Base-by-base conservation (phyloP, 2,797 vertebrate genomes). In the Hyperoplus immaculatus region DNA sequence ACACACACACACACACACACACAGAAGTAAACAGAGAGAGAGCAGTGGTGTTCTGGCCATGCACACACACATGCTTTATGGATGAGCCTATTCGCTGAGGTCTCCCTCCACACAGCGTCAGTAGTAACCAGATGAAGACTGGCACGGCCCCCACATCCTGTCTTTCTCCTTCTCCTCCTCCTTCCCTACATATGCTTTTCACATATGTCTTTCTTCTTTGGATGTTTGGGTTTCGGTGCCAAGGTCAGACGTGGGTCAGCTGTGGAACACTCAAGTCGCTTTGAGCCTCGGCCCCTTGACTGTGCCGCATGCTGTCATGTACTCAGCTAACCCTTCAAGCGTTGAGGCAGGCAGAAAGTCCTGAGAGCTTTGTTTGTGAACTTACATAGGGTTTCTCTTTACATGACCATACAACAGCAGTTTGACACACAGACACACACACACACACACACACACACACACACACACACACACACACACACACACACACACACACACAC, bases 31-130 rank as follows among this genome's bases (percentile, higher is more conserved):
- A 42, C 38, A 66, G 66, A 78, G 61, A 42, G 29, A 66, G 66
- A 78, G 61, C 72, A 64, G 74, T 16, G 13, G 77, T 55, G 80
- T 59, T 43, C 82, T 80, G 84, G 84, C 88, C 13, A 4, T 1
- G 49, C 46, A 38, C 46, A 60, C 72, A 80, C 72, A 74, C 84
- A 78, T 92, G 87, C 88, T 95, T 94, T 93, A 92, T 88, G 89
- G 85, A 88, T 86, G 82, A 90, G 83, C 84, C 46, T 88, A 61
- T 90, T 89, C 88, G 85, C 89, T 45, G 87, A 90, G 76, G 83
- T 85, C 86, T 85, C 78, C 81, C 78, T 83, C 81, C 73, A 14
- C 84, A 3, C 84, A 5, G 82, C 71, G 75, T 29, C 75, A 53
- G 78, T 86, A 88, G 83, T 81, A 83, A 84, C 88, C 84, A 89